Conservation (phyloP, 2,113 vertebrate genomes). For the Helogale parvula region DNA sequence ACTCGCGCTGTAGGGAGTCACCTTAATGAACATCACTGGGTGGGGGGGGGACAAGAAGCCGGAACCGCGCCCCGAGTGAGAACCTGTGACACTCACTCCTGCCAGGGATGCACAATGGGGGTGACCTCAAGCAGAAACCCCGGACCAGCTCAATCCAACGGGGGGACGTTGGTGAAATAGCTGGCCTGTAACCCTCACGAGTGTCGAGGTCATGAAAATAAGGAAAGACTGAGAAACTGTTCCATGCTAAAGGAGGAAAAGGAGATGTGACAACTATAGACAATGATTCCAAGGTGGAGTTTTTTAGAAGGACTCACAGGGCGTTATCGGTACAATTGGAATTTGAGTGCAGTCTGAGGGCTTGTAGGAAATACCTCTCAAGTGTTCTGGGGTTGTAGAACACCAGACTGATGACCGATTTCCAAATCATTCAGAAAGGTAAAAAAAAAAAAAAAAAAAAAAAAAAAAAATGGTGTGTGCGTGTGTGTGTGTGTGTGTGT, state of each 20-base stretch:
- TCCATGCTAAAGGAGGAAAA: background rate
- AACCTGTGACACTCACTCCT: background rate
- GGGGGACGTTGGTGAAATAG: background rate
- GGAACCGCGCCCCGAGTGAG: background rate
- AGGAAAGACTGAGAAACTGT: background rate
- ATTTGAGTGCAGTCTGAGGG: background rate
- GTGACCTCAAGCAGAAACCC: background rate
- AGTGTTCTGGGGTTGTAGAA: background rate
- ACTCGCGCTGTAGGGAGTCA: background rate
- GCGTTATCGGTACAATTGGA: background rate
- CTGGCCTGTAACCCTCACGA: background rate
- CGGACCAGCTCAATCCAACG: background rate
- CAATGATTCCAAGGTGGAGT: background rate
- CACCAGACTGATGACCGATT: background rate
- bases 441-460: background rate
- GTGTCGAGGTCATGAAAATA: background rate
- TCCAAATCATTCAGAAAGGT: background rate
- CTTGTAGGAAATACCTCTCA: background rate
- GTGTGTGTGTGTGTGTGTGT: background rate
- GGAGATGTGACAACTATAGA: background rate
- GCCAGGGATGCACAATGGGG: accelerated
- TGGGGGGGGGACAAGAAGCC: background rate
- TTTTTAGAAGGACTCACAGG: background rate
- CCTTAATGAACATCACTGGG: background rate
- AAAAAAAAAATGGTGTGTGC: background rate